Evolutionary conservation across 2,113 vertebrate species (phyloP).

Genomic region (Campylorhamphus procurvoides): DNA sequence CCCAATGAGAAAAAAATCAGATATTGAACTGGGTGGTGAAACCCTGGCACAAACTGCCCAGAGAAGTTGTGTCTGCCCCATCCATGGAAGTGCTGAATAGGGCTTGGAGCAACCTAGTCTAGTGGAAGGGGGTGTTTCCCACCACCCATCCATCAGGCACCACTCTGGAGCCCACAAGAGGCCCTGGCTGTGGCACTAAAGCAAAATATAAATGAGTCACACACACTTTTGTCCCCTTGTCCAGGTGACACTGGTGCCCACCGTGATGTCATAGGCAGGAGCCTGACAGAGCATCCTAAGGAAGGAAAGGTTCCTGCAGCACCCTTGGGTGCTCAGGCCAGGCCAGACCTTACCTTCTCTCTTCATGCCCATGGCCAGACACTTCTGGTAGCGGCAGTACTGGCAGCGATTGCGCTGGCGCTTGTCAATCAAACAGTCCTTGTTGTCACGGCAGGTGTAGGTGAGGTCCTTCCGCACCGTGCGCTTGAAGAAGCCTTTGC

Average conservation of each 20-base stretch:
- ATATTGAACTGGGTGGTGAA: background rate
- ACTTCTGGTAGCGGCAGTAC: constrained; percentile 99
- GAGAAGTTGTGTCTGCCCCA: background rate
- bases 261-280: background rate
- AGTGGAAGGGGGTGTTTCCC: accelerated
- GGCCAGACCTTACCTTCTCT: constrained; percentile 89
- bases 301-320: background rate
- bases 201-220: accelerated
- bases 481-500: constrained; percentile 98
- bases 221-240: accelerated
- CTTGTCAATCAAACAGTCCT: constrained; percentile 97
- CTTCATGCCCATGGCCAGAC: constrained; percentile 99
- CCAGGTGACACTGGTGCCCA: accelerated
- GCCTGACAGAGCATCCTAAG: background rate
- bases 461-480: constrained; percentile 96
- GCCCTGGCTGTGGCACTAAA: accelerated
- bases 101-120: background rate
- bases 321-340: background rate
- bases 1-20: background rate
- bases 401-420: constrained; percentile 98
- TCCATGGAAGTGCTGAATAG: background rate
- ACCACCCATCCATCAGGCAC: background rate
- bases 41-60: background rate
- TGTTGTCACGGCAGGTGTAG: constrained; percentile 96
- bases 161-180: accelerated